Evolutionary conservation across 2,888 invertebrate species (phyloP), one percentile per base, ranked within the genome.

Genomic region (Scelioninae gen. 1): DNA sequence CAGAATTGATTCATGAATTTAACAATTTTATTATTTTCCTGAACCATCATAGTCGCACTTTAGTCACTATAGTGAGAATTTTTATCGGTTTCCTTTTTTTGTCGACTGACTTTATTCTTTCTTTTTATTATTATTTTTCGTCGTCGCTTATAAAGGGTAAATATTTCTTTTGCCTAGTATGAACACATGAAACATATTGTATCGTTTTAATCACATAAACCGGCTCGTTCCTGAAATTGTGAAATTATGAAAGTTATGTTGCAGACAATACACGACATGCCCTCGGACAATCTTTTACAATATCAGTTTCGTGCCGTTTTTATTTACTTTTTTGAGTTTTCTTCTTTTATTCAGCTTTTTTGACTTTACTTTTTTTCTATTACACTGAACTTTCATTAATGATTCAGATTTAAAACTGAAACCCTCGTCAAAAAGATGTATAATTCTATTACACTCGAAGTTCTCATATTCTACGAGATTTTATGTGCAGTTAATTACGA

Each of bases 181-280:
- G 88, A 91, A 90, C 90, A 90, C 90, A 89, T 89, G 88, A 65
- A 89, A 89, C 86, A 86, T 89, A 88, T 89, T 88, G 87, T 88
- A 88, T 88, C 80, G 76, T 84, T 86, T 71, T 8, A 86, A 85
- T 85, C 85, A 85, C 78, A 84, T 80, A 83, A 83, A 87, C 72
- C 82, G 87, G 86, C 83, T 82, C 82, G 83, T 85, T 83, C 81
- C 84, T 85, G 88, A 87, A 84, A 86, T 87, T 82, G 62, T 76
- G 80, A 82, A 82, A 85, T 71, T 85, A 86, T 82, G 82, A 60
- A 85, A 85, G 84, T 77, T 83, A 82, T 72, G 79, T 72, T 76
- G 68, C 75, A 85, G 58, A 83, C 85, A 81, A 80, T 85, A 85
- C 80, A 83, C 76, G 77, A 55, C 85, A 83, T 76, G 53, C 58